Conservation (phyloP, 1,140 invertebrate species). For the Laupala kohalensis region DNA sequence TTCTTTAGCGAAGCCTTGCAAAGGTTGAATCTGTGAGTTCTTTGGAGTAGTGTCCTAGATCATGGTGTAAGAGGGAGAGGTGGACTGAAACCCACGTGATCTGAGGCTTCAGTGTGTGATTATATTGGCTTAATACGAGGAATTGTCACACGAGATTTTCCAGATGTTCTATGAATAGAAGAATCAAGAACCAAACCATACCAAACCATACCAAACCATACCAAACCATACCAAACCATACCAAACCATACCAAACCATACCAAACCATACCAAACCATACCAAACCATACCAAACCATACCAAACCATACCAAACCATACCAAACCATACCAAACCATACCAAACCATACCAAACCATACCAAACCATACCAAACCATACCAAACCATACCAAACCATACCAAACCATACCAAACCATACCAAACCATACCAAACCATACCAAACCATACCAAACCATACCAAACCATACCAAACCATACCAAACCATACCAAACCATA, state of each 20-base stretch:
- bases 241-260: neutral
- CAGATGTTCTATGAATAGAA: too few relatives aligned
- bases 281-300: slow-evolving; percentile 6
- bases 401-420: neutral
- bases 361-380: neutral
- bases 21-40: too few relatives aligned
- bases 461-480: neutral
- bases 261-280: neutral
- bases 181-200: neutral
- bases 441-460: neutral
- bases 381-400: neutral
- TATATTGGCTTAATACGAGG: too few relatives aligned
- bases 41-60: too few relatives aligned
- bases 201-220: neutral
- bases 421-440: neutral
- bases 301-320: slow-evolving; percentile 10
- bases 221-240: neutral
- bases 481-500: neutral
- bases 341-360: neutral
- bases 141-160: too few relatives aligned
- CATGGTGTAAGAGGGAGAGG: too few relatives aligned
- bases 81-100: too few relatives aligned
- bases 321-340: neutral
- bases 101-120: too few relatives aligned
- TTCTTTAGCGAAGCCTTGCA: too few relatives aligned